Percentiles rank a stretch among this genome's conserved stretches.
Evolutionary conservation across 2,888 invertebrate genomes (phyloP).

Genomic region (Asteroscopus sphinx): DNA sequence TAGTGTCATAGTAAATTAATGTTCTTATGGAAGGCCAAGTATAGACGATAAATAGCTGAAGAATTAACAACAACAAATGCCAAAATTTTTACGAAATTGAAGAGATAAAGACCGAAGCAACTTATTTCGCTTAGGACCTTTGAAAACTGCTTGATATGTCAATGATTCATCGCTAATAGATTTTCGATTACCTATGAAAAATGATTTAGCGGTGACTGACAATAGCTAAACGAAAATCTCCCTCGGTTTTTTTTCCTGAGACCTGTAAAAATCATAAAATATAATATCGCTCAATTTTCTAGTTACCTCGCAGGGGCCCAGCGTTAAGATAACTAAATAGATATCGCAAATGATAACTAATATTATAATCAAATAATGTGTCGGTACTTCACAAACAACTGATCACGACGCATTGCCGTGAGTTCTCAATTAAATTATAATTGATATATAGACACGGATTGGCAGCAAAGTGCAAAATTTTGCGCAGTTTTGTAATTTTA

Average conservation of each 20-base stretch:
- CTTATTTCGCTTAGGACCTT: no score
- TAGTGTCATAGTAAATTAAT: conserved; percentile 27
- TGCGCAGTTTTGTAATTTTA: conserved; percentile 23
- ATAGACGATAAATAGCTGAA: background rate
- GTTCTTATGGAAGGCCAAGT: background rate
- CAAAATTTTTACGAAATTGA: no score
- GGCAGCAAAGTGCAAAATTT: conserved; percentile 3
- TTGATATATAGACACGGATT: conserved; percentile 40
- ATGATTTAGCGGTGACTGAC: no score
- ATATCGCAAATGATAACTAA: conserved; percentile 50
- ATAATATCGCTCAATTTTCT: background rate
- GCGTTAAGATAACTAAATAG: conserved; percentile 36
- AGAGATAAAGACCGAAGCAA: no score
- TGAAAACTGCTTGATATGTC: no score
- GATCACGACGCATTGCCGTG: conserved; percentile 49
- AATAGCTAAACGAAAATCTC: no score
- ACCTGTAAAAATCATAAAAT: no score
- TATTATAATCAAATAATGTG: conserved; percentile 44
- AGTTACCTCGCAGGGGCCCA: conserved; percentile 33
- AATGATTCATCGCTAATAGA: no score
- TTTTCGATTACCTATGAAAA: no score
- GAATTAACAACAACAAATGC: background rate
- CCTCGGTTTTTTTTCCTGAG: no score
- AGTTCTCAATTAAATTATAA: conserved; percentile 51
- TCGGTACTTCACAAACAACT: conserved; percentile 42